Conservation (phyloP, 2,888 invertebrate species). For the Parascotia fuliginaria region DNA sequence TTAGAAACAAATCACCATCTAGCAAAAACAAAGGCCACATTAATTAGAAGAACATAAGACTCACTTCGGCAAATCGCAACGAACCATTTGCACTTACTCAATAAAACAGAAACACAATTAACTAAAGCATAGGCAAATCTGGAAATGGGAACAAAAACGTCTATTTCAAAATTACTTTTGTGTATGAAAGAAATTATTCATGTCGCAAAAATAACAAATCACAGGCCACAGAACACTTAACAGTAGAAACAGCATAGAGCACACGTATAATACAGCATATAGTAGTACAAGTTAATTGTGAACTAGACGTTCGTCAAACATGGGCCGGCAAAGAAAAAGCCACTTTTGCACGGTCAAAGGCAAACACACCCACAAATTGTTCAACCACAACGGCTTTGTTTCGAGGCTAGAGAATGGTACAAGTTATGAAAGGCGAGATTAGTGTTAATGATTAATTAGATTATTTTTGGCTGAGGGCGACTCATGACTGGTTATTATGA, state of each 20-base stretch:
- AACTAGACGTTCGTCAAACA: constrained; percentile 47
- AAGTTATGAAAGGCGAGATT: constrained; percentile 24
- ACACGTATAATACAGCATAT: constrained; percentile 12
- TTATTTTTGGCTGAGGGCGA: no score
- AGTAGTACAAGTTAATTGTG: constrained; percentile 43
- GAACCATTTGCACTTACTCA: background rate
- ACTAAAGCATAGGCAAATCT: background rate
- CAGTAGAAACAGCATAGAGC: constrained; percentile 16
- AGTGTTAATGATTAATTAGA: background rate
- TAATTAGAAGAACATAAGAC: no score
- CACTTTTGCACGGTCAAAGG: constrained; percentile 61
- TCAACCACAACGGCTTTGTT: constrained; percentile 64
- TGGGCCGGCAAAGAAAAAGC: constrained; percentile 53
- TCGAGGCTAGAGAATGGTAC: constrained; percentile 38
- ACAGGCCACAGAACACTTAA: constrained; percentile 13
- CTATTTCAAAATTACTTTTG: background rate
- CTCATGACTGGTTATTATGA: no score
- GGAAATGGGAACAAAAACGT: background rate
- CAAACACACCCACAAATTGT: constrained; percentile 68
- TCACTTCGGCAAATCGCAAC: background rate
- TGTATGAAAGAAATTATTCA: constrained; percentile 32
- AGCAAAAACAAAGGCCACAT: no score
- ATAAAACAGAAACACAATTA: background rate
- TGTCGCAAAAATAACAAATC: constrained; percentile 20
- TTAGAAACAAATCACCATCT: no score